A percentile compares a stretch with the other conserved stretches of the same genome.
These are phyloP conservation scores for Epirrhoe alternata DNA, from an alignment of 2,888 invertebrate species.

Conservation along the genomic window DNA sequence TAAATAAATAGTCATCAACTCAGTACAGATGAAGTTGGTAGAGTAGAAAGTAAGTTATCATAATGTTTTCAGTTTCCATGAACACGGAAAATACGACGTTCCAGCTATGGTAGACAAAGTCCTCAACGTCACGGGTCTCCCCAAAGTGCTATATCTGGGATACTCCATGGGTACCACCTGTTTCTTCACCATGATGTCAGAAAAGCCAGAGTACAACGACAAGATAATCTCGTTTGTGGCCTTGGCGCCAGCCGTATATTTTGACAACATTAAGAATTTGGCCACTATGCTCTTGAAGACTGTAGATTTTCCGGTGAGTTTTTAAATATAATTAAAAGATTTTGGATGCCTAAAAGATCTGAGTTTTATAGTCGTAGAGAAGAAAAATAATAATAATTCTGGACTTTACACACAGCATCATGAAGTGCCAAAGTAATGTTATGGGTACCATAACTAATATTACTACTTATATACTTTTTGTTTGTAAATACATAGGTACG, in stretches of 20 bases:
- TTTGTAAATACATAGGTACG: no score
- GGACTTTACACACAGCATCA: no score
- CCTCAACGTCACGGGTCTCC: constrained; percentile 68
- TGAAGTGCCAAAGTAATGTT: no score
- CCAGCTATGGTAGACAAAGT: constrained; percentile 84
- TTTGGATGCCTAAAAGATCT: no score
- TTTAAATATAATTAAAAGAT: constrained; percentile 19
- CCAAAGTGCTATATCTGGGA: constrained; percentile 81
- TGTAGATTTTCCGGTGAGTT: constrained; percentile 63
- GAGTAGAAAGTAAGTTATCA: not conserved
- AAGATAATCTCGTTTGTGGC: constrained; percentile 80
- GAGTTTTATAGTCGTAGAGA: no score
- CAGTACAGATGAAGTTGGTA: no score
- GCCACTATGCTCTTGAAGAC: constrained; percentile 56
- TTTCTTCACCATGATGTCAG: constrained; percentile 83
- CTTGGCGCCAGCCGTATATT: constrained; percentile 82
- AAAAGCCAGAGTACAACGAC: constrained; percentile 82
- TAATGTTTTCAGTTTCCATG: constrained; percentile 79
- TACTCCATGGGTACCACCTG: constrained; percentile 86
- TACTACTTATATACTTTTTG: no score
- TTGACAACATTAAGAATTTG: constrained; percentile 61
- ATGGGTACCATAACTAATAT: no score
- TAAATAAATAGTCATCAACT: no score
- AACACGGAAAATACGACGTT: constrained; percentile 85
- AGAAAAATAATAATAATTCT: no score